Evolutionary conservation across 2,797 vertebrate species (phyloP).

Genomic region (Sciurus vulgaris): DNA sequence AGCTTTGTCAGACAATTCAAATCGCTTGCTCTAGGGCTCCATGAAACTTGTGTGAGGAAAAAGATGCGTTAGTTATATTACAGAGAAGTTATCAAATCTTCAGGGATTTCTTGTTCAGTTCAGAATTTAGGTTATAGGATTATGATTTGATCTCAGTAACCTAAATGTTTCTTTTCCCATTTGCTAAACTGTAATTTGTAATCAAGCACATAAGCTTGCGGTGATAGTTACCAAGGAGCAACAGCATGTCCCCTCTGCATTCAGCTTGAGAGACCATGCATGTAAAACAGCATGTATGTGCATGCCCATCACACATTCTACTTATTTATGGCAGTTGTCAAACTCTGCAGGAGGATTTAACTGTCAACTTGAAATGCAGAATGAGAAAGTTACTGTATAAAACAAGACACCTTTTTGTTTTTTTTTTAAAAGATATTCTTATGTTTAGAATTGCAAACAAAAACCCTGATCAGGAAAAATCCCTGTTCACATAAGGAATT

Average conservation of each 20-base stretch:
- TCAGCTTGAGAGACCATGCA: neutral
- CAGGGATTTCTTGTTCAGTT: conserved; percentile 37
- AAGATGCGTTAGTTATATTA: neutral
- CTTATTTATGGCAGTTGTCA: neutral
- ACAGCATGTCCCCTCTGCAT: neutral
- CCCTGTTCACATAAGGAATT: neutral
- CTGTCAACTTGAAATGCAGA: neutral
- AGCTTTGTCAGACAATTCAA: neutral
- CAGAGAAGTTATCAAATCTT: neutral
- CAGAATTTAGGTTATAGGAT: conserved; percentile 1
- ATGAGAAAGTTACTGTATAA: neutral
- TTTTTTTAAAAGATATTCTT: neutral
- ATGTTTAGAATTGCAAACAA: conserved; percentile 12
- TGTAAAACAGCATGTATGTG: neutral
- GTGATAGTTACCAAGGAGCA: conserved; percentile 36
- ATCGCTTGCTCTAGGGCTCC: neutral
- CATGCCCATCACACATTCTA: neutral
- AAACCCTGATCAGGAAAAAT: neutral
- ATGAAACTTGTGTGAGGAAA: neutral
- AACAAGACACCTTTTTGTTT: neutral
- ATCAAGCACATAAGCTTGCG: neutral
- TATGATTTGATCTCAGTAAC: conserved; percentile 35
- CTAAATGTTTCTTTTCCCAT: neutral
- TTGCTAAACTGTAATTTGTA: neutral
- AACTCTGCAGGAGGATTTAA: neutral